Conservation (phyloP, 2,113 vertebrate genomes). For the Campylomormyrus tamandua region DNA sequence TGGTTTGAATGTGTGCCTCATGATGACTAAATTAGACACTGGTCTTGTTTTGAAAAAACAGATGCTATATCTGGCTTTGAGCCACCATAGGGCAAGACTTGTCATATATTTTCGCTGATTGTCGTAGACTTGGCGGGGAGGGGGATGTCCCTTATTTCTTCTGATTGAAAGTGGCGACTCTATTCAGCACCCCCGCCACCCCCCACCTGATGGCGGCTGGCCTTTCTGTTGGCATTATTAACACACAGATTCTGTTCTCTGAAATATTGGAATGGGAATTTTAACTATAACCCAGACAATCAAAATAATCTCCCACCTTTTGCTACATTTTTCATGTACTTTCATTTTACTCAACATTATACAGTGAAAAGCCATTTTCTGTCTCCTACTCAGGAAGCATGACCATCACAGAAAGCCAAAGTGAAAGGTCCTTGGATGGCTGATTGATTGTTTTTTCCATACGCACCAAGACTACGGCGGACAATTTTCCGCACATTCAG, state of each 20-base stretch:
- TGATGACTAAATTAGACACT: neutral
- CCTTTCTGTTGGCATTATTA: conserved; percentile 46
- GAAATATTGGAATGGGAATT: conserved; percentile 20
- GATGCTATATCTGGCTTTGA: neutral
- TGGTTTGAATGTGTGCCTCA: neutral
- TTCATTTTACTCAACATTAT: conserved; percentile 26
- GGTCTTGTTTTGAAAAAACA: neutral
- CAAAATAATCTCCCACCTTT: conserved; percentile 26
- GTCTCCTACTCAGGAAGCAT: neutral
- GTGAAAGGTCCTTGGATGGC: neutral
- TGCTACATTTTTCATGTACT: conserved; percentile 26
- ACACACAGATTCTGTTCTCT: conserved; percentile 41
- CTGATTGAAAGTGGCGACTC: neutral
- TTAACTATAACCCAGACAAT: conserved; percentile 24
- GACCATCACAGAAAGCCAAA: neutral
- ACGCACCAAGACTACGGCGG: neutral
- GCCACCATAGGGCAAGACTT: neutral
- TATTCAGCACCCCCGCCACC: neutral
- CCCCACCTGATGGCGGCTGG: conserved; percentile 26
- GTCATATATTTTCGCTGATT: neutral
- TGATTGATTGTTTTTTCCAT: neutral
- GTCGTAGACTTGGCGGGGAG: neutral
- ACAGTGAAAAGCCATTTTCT: conserved; percentile 14
- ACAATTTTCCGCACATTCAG: neutral
- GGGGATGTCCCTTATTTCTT: neutral